Percentiles rank a stretch among this genome's conserved stretches.
Evolutionary conservation across 2,888 invertebrate genomes (phyloP).

Genomic region (Callyntrura sp.): DNA sequence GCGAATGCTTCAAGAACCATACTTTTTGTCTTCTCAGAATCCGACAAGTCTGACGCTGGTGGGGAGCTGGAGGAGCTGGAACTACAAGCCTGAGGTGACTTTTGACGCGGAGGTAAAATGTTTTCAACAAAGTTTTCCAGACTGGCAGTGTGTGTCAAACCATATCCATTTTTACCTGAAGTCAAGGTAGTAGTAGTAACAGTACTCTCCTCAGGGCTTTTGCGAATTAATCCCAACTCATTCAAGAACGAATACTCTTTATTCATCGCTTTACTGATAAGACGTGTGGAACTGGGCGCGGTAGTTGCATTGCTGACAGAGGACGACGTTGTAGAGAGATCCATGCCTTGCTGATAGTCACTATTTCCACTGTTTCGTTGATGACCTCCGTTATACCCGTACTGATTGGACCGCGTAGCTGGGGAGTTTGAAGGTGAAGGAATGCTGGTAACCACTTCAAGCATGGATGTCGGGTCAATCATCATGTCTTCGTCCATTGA

Average conservation of each 20-base stretch:
- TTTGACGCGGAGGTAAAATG: slow-evolving; percentile 70
- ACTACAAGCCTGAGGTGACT: slow-evolving; percentile 52
- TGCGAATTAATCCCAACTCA: slow-evolving; percentile 71
- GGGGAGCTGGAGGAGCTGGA: slow-evolving; percentile 67
- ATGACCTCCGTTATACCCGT: slow-evolving; percentile 57
- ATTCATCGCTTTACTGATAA: slow-evolving; percentile 76
- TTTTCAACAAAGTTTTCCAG: slow-evolving; percentile 79
- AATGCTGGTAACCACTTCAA: slow-evolving; percentile 79
- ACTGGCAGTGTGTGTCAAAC: slow-evolving; percentile 66
- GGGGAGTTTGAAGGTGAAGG: slow-evolving; percentile 53
- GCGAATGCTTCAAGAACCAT: slow-evolving; percentile 81
- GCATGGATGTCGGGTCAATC: slow-evolving; percentile 82
- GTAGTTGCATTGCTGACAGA: slow-evolving; percentile 30
- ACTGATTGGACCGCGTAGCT: slow-evolving; percentile 5
- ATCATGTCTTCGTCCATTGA: slow-evolving; percentile 79
- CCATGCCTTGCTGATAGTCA: slow-evolving; percentile 70
- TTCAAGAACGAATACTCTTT: slow-evolving; percentile 74
- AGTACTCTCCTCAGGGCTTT: slow-evolving; percentile 25
- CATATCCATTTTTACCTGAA: slow-evolving; percentile 46
- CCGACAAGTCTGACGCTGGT: slow-evolving; percentile 61
- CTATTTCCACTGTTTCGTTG: slow-evolving; percentile 45
- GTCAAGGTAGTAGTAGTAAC: background rate
- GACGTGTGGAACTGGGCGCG: slow-evolving; percentile 61
- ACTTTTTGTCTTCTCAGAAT: slow-evolving; percentile 74
- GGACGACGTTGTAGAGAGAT: slow-evolving; percentile 72